Conservation (phyloP, 2,888 invertebrate genomes). For the Nemapogon koenigi region DNA sequence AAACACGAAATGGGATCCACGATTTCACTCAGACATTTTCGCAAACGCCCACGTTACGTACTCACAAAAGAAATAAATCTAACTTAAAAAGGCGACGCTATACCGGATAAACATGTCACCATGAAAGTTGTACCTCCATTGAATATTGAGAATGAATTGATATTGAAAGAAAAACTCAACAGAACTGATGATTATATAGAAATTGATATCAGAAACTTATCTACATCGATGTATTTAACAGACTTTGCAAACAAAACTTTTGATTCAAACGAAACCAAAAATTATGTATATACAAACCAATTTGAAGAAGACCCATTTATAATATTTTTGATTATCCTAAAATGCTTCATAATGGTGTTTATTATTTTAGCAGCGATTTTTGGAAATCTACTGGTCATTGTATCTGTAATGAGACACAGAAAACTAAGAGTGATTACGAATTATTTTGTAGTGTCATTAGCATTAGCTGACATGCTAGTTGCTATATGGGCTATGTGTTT, state of each 20-base stretch:
- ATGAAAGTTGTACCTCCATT: constrained; percentile 42
- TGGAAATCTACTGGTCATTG: constrained; percentile 89
- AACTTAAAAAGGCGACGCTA: constrained; percentile 24
- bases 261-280: constrained; percentile 38
- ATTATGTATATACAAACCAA: constrained; percentile 39
- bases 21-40: background rate
- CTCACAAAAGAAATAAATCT: constrained; percentile 33
- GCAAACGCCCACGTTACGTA: constrained; percentile 17
- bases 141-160: constrained; percentile 25
- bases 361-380: constrained; percentile 89
- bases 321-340: constrained; percentile 67
- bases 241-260: constrained; percentile 42
- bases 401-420: constrained; percentile 75
- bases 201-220: constrained; percentile 39
- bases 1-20: constrained; percentile 3
- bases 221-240: constrained; percentile 55
- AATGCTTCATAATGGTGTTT: constrained; percentile 83
- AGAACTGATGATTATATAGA: background rate
- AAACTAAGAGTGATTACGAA: constrained; percentile 85
- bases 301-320: constrained; percentile 56
- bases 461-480: constrained; percentile 93
- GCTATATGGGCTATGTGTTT: constrained; percentile 95
- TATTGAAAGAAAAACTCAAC: background rate
- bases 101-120: constrained; percentile 32
- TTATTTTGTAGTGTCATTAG: constrained; percentile 94